phyloP scores from a whole-genome alignment of 2,888 invertebrate species.

The Tetropium fuscum region DNA sequence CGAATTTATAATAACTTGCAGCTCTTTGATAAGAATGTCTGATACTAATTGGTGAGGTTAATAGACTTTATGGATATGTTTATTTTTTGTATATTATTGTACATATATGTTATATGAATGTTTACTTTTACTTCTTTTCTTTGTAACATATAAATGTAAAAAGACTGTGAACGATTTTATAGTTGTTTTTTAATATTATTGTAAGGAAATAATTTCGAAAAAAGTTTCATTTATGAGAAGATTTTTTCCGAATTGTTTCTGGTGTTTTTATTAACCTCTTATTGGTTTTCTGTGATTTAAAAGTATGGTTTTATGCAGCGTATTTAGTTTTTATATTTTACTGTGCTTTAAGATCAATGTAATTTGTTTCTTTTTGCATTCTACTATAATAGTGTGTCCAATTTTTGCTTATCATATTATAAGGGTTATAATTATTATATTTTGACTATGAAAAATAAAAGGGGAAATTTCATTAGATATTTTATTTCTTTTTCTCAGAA shows the following conservation, averaged over 20 bases:
- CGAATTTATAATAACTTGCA: constrained; percentile 21
- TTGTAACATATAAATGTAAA: constrained; percentile 54
- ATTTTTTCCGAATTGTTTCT: constrained; percentile 33
- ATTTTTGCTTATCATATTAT: constrained; percentile 59
- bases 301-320: constrained; percentile 13
- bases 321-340: constrained; percentile 29
- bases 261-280: constrained; percentile 5
- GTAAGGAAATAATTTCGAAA: constrained; percentile 35
- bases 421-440: constrained; percentile 60
- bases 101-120: constrained; percentile 58
- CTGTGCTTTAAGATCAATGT: constrained; percentile 42
- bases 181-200: constrained; percentile 30
- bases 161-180: constrained; percentile 52
- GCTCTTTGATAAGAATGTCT: too few species aligned
- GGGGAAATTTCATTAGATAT: constrained; percentile 42
- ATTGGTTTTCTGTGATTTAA: constrained; percentile 30
- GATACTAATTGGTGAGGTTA: constrained; percentile 28
- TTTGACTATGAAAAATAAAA: constrained; percentile 60
- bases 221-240: constrained; percentile 22
- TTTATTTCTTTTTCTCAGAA: constrained; percentile 15
- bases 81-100: constrained; percentile 55
- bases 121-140: constrained; percentile 46
- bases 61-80: constrained; percentile 38
- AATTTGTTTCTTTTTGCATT: constrained; percentile 45
- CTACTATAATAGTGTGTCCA: constrained; percentile 59